These are phyloP conservation scores for Zapus hudsonius DNA, from an alignment of 2,113 vertebrate species.

Conservation along the genomic window DNA sequence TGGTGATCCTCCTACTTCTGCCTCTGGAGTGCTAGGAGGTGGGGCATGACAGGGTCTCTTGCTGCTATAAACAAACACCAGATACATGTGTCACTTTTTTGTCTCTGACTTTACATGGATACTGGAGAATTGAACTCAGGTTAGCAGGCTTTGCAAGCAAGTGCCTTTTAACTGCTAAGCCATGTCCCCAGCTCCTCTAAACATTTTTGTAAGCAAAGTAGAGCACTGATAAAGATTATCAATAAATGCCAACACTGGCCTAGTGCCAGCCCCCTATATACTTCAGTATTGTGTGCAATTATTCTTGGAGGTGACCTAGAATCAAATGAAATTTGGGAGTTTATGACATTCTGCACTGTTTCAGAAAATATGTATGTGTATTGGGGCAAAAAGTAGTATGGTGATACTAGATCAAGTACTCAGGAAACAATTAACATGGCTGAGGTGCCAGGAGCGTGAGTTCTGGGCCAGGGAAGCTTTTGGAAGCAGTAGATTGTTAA, in stretches of 20 bases:
- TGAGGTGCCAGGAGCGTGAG: not conserved
- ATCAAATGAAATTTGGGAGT: not conserved
- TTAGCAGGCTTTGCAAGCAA: no score
- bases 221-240: not conserved
- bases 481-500: not conserved
- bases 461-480: not conserved
- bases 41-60: no score
- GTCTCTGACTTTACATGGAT: not conserved
- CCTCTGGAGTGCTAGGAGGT: no score
- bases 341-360: not conserved
- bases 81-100: no score
- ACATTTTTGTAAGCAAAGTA: not conserved
- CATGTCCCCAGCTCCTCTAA: not conserved
- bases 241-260: accelerated
- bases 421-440: not conserved
- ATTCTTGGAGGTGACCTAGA: not conserved
- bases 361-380: not conserved
- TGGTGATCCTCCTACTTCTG: no score
- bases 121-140: no score
- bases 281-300: not conserved
- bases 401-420: not conserved
- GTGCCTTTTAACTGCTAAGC: no score
- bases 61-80: no score
- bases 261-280: accelerated
- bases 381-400: not conserved